Percentiles rank a stretch among this genome's conserved stretches.
phyloP scores from a whole-genome alignment of 2,888 invertebrate genomes.

The Drosophila neotestacea region DNA sequence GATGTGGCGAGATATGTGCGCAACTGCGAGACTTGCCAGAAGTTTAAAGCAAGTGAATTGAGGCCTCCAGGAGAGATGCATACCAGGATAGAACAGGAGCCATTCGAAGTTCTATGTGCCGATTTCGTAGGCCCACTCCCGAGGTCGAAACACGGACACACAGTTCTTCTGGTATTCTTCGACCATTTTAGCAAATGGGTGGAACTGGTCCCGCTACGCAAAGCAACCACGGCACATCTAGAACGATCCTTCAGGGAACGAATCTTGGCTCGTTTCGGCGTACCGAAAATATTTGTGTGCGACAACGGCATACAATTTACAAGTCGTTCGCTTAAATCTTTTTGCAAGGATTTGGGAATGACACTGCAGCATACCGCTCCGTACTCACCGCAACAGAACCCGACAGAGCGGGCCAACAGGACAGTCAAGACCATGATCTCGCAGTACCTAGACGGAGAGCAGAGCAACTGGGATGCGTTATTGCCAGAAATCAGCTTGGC shows the following conservation, averaged over 20 bases:
- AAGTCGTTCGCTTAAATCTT: background rate
- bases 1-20: slow-evolving; percentile 21
- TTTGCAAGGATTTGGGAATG: background rate
- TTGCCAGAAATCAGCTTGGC: background rate
- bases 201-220: slow-evolving; percentile 14
- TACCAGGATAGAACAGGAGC: background rate
- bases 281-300: background rate
- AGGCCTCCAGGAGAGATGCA: slow-evolving; percentile 7
- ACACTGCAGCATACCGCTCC: background rate
- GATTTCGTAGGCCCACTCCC: slow-evolving; percentile 37
- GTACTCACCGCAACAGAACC: background rate
- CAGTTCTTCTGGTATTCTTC: slow-evolving; percentile 23
- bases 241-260: background rate
- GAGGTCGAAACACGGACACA: slow-evolving; percentile 32
- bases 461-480: background rate
- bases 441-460: slow-evolving; percentile 2
- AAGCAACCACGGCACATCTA: background rate
- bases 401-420: slow-evolving; percentile 1
- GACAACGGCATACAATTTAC: background rate
- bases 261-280: background rate
- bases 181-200: slow-evolving; percentile 38
- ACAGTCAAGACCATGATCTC: slow-evolving; percentile 23
- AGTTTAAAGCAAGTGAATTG: slow-evolving; percentile 29
- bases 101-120: slow-evolving; percentile 18
- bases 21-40: slow-evolving; percentile 1